phyloP scores from a whole-genome alignment of 2,113 vertebrate genomes.

The Amblyornis subalaris region DNA sequence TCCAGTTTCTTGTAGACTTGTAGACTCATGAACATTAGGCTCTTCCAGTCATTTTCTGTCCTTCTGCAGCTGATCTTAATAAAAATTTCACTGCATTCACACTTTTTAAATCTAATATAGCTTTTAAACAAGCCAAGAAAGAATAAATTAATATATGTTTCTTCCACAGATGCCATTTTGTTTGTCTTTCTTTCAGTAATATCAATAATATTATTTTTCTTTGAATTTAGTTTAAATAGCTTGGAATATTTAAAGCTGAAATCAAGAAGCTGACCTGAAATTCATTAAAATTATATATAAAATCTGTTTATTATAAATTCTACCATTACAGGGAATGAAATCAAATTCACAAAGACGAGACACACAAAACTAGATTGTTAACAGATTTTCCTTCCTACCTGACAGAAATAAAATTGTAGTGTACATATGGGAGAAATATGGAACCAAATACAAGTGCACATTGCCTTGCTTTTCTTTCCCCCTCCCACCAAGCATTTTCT shows the following conservation, averaged over 20 bases:
- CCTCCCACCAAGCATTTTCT: background rate
- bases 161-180: background rate
- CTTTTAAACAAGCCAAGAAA: background rate
- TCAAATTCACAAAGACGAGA: background rate
- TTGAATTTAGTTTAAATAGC: slow-evolving; percentile 4
- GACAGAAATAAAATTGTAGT: slow-evolving; percentile 36
- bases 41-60: background rate
- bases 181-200: background rate
- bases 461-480: slow-evolving; percentile 4
- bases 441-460: slow-evolving; percentile 14
- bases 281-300: background rate
- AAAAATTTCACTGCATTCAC: background rate
- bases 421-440: background rate
- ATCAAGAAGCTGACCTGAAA: background rate
- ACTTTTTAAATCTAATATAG: background rate
- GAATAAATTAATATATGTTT: background rate
- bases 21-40: background rate
- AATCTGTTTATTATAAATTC: background rate
- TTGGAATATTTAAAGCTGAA: background rate
- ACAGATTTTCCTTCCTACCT: slow-evolving; percentile 65
- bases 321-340: slow-evolving; percentile 14
- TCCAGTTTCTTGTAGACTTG: background rate
- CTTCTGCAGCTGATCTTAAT: background rate
- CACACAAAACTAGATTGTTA: slow-evolving; percentile 36
- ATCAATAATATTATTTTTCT: background rate